phyloP scores from a whole-genome alignment of 2,888 invertebrate genomes.

The Nysson spinosus region DNA sequence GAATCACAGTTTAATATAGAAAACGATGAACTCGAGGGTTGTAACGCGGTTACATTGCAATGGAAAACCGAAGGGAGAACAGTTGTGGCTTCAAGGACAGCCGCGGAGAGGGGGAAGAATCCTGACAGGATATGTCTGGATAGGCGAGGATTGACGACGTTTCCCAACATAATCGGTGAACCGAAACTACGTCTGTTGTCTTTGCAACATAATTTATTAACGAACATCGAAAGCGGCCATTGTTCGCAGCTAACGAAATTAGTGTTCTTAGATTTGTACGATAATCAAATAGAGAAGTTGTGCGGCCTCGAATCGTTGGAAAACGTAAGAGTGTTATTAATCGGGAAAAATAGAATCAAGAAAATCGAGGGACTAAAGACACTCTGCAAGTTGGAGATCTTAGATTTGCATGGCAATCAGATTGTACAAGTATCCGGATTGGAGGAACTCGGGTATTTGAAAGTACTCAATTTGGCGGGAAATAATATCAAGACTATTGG shows the following conservation, averaged over 20 bases:
- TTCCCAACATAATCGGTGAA: conserved; percentile 90
- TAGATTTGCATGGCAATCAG: conserved; percentile 96
- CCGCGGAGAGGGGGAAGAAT: conserved; percentile 88
- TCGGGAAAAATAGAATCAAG: conserved; percentile 94
- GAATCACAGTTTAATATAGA: conserved; percentile 64
- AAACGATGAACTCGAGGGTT: conserved; percentile 69
- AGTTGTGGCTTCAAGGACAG: conserved; percentile 84
- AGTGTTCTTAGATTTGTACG: conserved; percentile 95
- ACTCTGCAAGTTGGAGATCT: conserved; percentile 88
- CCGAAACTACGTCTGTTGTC: conserved; percentile 90
- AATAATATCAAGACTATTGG: conserved; percentile 91
- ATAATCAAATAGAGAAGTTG: conserved; percentile 94
- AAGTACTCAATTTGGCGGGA: conserved; percentile 95
- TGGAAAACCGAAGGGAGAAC: conserved; percentile 83
- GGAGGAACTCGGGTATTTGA: conserved; percentile 84
- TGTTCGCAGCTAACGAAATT: conserved; percentile 83
- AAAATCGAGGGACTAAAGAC: conserved; percentile 87
- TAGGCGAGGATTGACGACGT: conserved; percentile 88
- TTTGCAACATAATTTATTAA: conserved; percentile 94
- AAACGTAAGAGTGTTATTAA: conserved; percentile 89
- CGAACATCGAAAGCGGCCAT: conserved; percentile 83
- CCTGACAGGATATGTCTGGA: conserved; percentile 94
- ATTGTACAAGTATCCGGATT: conserved; percentile 87
- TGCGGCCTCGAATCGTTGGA: conserved; percentile 87
- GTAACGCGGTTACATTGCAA: conserved; percentile 72